Conservation (phyloP, 2,113 vertebrate genomes). For the Phyllopteryx taeniolatus region DNA sequence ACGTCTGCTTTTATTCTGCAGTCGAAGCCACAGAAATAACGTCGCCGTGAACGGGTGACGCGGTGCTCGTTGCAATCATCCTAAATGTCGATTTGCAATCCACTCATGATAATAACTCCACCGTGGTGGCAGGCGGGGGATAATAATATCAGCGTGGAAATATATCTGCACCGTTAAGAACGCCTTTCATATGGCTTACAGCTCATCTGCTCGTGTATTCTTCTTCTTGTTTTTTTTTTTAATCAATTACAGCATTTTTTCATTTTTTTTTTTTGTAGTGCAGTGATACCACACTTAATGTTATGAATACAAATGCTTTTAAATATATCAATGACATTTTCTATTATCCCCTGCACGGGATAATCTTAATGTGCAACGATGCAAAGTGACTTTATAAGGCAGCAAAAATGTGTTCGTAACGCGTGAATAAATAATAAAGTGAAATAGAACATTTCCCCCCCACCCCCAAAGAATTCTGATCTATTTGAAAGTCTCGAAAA, state of each 20-base stretch:
- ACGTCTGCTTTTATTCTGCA: too few relatives aligned
- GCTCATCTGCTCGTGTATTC: not conserved
- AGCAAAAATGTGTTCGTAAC: not conserved
- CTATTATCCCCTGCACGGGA: constrained; percentile 24
- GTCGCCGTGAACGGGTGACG: constrained; percentile 33
- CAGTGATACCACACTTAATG: constrained; percentile 62
- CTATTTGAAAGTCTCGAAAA: not conserved
- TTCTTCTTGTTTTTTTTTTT: constrained; percentile 45
- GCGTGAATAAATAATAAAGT: not conserved
- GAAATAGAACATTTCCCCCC: not conserved
- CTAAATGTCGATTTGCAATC: constrained; percentile 64
- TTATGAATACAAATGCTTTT: constrained; percentile 52
- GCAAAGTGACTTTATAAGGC: constrained; percentile 9
- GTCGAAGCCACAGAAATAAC: too few relatives aligned
- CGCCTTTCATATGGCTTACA: constrained; percentile 64
- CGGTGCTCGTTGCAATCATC: constrained; percentile 59
- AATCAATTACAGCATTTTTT: constrained; percentile 52
- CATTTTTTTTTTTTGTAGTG: constrained; percentile 43
- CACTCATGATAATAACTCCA: constrained; percentile 67
- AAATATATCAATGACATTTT: constrained; percentile 43
- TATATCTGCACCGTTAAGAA: constrained; percentile 65
- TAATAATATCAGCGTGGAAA: constrained; percentile 60
- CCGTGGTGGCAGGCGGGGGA: constrained; percentile 15
- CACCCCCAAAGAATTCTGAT: not conserved
- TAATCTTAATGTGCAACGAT: constrained; percentile 18